Percentiles rank a stretch among this genome's conserved stretches.
Conservation (phyloP, 1,140 invertebrate genomes). For the Marisa cornuarietis region DNA sequence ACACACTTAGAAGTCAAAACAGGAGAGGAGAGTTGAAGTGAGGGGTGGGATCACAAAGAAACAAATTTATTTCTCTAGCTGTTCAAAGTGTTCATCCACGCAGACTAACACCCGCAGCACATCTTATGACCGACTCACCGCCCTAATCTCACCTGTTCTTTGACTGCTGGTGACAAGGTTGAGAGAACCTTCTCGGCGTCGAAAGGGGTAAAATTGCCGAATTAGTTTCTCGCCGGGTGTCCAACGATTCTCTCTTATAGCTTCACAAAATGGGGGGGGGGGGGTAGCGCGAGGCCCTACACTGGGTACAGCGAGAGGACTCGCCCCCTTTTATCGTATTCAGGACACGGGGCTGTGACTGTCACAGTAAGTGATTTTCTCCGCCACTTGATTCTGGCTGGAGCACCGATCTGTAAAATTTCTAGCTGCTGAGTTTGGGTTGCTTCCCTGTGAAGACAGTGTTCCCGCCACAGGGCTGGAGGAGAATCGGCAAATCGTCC, state of each 20-base stretch:
- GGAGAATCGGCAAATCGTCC: no score
- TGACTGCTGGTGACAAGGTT: no score
- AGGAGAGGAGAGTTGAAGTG: background rate
- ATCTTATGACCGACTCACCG: no score
- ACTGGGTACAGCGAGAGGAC: background rate
- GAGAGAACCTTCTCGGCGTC: no score
- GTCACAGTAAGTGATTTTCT: background rate
- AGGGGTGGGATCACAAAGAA: background rate
- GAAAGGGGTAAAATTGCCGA: background rate
- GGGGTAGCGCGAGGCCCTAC: background rate
- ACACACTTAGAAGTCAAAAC: background rate
- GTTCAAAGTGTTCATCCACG: no score
- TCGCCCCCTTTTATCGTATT: background rate
- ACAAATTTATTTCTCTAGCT: no score
- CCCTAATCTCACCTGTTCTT: no score
- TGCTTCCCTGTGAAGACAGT: no score
- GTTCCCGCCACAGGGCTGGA: no score
- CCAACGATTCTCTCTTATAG: background rate
- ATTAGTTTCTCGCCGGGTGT: conserved; percentile 6
- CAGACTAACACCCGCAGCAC: no score
- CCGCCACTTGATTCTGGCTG: background rate
- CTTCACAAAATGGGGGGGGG: no score
- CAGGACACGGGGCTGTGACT: background rate
- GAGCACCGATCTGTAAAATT: background rate
- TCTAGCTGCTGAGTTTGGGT: no score